phyloP scores from a whole-genome alignment of 2,888 invertebrate genomes.

The Pachycephus smyrnensis region DNA sequence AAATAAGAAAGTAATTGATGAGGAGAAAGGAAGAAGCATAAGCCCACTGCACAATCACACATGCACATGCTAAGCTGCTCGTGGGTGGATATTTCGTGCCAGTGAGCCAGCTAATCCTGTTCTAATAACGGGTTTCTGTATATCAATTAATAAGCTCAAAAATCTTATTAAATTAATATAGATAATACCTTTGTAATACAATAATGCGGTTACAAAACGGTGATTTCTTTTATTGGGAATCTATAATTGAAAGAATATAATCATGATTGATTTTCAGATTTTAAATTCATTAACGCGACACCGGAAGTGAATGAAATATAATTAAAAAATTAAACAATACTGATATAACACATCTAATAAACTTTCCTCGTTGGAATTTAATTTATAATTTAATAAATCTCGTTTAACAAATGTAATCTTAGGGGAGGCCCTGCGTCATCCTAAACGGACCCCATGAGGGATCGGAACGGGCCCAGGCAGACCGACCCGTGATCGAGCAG shows the following conservation, averaged over 20 bases:
- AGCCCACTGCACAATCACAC: slow-evolving; percentile 33
- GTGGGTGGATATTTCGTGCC: slow-evolving; percentile 10
- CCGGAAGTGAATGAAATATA: neutral
- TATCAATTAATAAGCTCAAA: neutral
- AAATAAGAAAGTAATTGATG: slow-evolving; percentile 8
- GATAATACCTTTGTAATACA: neutral
- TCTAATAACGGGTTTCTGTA: neutral
- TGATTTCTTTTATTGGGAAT: neutral
- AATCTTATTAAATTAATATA: neutral
- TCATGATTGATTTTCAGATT: neutral
- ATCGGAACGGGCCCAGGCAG: neutral
- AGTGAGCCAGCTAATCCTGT: slow-evolving; percentile 17
- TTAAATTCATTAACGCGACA: neutral
- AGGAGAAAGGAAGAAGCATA: slow-evolving; percentile 33
- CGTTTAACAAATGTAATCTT: neutral
- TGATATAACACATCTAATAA: neutral
- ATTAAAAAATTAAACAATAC: neutral
- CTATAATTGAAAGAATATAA: neutral
- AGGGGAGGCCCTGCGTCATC: neutral
- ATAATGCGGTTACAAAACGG: neutral
- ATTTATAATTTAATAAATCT: neutral
- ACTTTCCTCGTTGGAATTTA: neutral
- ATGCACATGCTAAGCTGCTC: slow-evolving; percentile 54
- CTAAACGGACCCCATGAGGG: neutral
- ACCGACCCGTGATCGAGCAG: slow-evolving; percentile 3